Conservation (phyloP, 2,797 vertebrate genomes). For the Tinamus major region DNA sequence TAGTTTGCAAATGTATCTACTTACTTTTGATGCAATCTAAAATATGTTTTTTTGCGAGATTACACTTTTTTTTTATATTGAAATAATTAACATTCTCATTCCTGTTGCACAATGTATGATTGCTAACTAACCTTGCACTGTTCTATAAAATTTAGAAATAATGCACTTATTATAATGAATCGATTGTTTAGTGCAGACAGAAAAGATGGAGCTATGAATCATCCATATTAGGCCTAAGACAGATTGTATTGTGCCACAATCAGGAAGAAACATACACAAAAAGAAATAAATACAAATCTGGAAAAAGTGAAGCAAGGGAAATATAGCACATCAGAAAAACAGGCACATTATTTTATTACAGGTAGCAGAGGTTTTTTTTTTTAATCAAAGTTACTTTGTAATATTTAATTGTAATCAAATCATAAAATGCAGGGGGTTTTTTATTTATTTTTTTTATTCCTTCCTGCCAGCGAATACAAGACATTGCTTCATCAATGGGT, state of each 20-base stretch:
- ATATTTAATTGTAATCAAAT: not conserved
- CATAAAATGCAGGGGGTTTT: not conserved
- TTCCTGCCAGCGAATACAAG: not conserved
- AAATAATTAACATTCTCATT: not conserved
- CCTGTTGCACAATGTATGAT: not conserved
- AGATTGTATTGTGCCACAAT: not conserved
- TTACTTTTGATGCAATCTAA: constrained; percentile 1
- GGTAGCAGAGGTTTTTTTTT: not conserved
- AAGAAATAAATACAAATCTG: not conserved
- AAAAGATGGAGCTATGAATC: constrained; percentile 34
- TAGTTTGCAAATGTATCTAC: not conserved
- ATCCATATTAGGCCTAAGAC: not conserved
- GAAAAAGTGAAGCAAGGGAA: not conserved
- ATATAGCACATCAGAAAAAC: not conserved
- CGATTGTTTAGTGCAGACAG: not conserved
- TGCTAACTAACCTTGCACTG: not conserved
- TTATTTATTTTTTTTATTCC: not conserved
- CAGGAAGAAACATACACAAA: not conserved
- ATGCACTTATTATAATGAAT: constrained; percentile 37
- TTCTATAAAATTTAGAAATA: constrained; percentile 16
- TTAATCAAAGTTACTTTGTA: not conserved
- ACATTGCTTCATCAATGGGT: not conserved
- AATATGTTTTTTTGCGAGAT: constrained; percentile 30
- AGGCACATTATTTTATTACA: not conserved
- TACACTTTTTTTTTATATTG: not conserved